These are phyloP conservation scores for Drosophila siamana DNA, from an alignment of 2,888 invertebrate species.

Conservation along the genomic window DNA sequence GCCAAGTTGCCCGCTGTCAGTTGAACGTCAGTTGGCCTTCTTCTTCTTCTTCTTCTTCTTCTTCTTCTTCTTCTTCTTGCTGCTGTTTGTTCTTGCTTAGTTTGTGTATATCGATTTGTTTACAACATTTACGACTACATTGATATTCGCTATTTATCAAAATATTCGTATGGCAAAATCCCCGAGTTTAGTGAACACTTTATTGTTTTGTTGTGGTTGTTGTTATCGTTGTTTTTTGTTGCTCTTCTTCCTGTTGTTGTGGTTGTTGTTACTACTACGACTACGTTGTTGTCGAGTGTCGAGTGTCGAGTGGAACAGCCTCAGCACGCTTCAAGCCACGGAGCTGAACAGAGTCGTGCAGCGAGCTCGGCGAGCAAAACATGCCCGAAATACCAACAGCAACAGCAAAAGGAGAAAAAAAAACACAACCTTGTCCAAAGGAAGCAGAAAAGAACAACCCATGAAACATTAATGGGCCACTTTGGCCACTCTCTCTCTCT, in stretches of 20 bases:
- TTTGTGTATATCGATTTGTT: slow-evolving; percentile 48
- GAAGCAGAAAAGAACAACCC: slow-evolving; percentile 46
- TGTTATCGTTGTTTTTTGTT: too few relatives aligned
- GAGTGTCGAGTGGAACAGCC: slow-evolving; percentile 27
- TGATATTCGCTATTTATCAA: slow-evolving; percentile 4
- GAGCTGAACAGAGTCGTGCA: slow-evolving; percentile 37
- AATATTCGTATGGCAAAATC: slow-evolving; percentile 35
- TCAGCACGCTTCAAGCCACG: slow-evolving; percentile 48
- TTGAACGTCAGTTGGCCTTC: slow-evolving; percentile 10
- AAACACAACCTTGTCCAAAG: neutral
- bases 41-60: slow-evolving; percentile 2
- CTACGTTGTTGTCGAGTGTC: slow-evolving; percentile 21
- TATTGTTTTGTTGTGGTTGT: slow-evolving; percentile 20
- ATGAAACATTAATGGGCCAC: slow-evolving; percentile 51
- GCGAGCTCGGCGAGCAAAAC: slow-evolving; percentile 41
- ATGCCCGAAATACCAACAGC: slow-evolving; percentile 41
- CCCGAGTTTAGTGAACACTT: slow-evolving; percentile 73
- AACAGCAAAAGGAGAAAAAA: neutral
- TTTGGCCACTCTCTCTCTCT: slow-evolving; percentile 18
- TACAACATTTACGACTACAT: slow-evolving; percentile 15
- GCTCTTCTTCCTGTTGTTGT: too few relatives aligned
- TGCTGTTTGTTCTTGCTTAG: slow-evolving; percentile 14
- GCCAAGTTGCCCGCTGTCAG: slow-evolving; percentile 18
- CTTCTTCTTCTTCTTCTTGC: too few relatives aligned
- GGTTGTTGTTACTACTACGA: slow-evolving; percentile 3